Evolutionary conservation across 2,797 vertebrate species (phyloP), one percentile per base, ranked within the genome.

Genomic region (Etheostoma perlongum): DNA sequence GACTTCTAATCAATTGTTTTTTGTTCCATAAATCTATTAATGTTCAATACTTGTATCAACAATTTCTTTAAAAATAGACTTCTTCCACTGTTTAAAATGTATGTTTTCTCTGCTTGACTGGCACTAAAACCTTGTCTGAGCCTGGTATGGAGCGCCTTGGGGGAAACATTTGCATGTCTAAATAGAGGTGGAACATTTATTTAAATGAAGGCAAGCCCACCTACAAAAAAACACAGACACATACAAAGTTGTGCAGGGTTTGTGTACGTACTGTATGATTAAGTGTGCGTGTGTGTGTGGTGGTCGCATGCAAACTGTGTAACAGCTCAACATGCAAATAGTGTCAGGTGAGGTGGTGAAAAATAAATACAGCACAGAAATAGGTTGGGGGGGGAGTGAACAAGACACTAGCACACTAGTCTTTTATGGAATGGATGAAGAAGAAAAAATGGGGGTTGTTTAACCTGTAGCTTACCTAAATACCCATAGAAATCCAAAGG

Each of bases 171-270:
- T 88, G 74, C 83, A 77, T 18, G 36, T 82, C 85, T 86, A 87
- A 90, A 87, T 91, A 80, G 85, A 88, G 74, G 83, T 21, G 72
- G 70, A 84, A 83, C 81, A 12, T 59, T 87, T 83, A 89, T 90
- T 84, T 74, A 84, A 91, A 90, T 79, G 63, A 83, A 77, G 72
- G 76, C 40, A 85, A 81, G 63, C 57, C 64, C 58, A 65, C 79
- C 78, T 60, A 69, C 58, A 59, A 49, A 16, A 30, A 40, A 19
- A 54, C 46, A 76, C 36, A 40, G 10, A 13, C 72, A 72, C 55
- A 72, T 30, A 85, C 76, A 81, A 71, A 48, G 69, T 74, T 11
- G 63, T 18, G 66, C 75, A 59, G 48, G 69, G 79, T 82, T 76
- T 62, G 74, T 60, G 71, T 69, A 0, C 4, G 19, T 46, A 36